These are phyloP conservation scores for Phyllopteryx taeniolatus DNA, from an alignment of 2,113 vertebrate species.

Conservation along the genomic window DNA sequence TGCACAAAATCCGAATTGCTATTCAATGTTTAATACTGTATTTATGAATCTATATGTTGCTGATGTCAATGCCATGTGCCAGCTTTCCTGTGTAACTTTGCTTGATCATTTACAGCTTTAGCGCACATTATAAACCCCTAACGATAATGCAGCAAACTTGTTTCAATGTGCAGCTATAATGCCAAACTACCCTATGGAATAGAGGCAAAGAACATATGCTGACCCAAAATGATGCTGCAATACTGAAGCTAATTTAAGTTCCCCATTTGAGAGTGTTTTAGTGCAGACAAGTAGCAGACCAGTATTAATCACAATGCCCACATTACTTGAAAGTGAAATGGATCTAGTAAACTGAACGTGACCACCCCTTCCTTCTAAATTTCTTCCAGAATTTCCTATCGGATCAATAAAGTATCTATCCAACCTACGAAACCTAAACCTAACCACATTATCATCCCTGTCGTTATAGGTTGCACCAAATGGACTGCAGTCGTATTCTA, in stretches of 20 bases:
- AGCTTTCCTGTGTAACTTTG: conserved; percentile 7
- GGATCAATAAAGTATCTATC: conserved; percentile 35
- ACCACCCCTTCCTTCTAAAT: neutral
- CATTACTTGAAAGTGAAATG: neutral
- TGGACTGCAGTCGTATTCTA: conserved; percentile 68
- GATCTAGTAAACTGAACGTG: neutral
- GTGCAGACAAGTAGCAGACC: neutral
- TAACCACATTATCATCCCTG: conserved; percentile 40
- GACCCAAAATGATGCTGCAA: conserved; percentile 10
- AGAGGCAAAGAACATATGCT: neutral
- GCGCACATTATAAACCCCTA: neutral
- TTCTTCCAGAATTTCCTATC: neutral
- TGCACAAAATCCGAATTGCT: neutral
- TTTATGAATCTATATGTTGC: too few species aligned
- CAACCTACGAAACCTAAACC: conserved; percentile 55
- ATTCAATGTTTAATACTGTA: neutral
- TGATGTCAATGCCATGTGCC: conserved; percentile 3
- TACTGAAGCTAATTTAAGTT: neutral
- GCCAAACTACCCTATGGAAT: neutral
- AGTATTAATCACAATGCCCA: neutral
- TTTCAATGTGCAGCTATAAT: conserved; percentile 34
- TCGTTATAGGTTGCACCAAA: conserved; percentile 49
- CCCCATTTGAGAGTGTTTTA: neutral
- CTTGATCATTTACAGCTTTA: conserved; percentile 19
- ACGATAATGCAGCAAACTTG: conserved; percentile 14